Percentiles rank a stretch among this genome's conserved stretches.
Evolutionary conservation across 2,113 vertebrate genomes (phyloP).

Genomic region (Okapia johnstoni): DNA sequence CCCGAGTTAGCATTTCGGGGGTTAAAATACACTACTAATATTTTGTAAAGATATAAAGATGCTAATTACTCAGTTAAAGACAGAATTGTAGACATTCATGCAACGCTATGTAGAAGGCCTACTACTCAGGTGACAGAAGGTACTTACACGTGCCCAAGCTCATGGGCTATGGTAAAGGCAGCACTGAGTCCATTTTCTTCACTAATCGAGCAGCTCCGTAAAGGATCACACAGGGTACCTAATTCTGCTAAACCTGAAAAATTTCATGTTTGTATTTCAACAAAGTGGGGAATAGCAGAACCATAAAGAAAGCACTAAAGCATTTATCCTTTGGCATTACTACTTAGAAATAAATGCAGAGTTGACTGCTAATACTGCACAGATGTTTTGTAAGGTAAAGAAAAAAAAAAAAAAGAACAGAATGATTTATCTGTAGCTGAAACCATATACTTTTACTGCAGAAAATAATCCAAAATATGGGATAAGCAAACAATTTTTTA

Average conservation of each 20-base stretch:
- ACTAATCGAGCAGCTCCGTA: constrained; percentile 96
- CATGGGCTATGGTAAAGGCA: constrained; percentile 97
- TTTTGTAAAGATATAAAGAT: not conserved
- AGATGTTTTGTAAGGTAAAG: not conserved
- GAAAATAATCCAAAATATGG: not conserved
- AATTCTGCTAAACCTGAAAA: constrained; percentile 94
- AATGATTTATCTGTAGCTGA: not conserved
- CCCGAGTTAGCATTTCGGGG: constrained; percentile 3
- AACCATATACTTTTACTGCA: not conserved
- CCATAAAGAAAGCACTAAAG: not conserved
- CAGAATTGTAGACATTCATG: not conserved
- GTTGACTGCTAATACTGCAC: not conserved
- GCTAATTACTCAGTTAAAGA: not conserved
- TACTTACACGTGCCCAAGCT: constrained; percentile 98
- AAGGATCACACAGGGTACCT: constrained; percentile 95
- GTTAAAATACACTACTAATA: not conserved
- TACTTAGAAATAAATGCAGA: not conserved
- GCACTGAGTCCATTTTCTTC: constrained; percentile 97
- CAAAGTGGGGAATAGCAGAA: constrained; percentile 19
- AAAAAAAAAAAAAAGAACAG: not conserved
- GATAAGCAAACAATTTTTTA: not conserved
- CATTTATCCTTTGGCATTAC: not conserved
- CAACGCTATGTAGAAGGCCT: not conserved
- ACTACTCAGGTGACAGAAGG: not conserved
- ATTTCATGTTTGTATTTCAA: constrained; percentile 53